Evolutionary conservation across 2,113 vertebrate species (phyloP).

Genomic region (Vulpes lagopus): DNA sequence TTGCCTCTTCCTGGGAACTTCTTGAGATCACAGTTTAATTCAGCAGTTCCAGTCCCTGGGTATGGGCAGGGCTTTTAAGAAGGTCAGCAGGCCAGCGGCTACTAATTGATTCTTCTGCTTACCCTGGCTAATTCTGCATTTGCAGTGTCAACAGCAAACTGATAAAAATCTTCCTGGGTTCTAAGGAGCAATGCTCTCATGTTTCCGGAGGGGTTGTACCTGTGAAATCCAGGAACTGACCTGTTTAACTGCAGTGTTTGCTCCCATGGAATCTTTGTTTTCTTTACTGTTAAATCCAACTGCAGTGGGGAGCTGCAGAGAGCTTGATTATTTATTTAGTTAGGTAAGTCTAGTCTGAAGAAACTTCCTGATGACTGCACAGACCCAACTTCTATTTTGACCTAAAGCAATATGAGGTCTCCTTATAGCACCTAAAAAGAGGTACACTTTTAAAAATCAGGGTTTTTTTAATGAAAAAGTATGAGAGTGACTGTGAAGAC

Average conservation of each 20-base stretch:
- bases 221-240: neutral
- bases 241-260: neutral
- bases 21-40: neutral
- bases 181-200: neutral
- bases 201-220: neutral
- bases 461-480: neutral
- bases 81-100: conserved; percentile 40
- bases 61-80: neutral
- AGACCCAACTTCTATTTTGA: neutral
- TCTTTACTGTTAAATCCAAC: neutral
- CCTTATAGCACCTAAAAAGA: neutral
- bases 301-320: fast-evolving
- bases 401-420: neutral
- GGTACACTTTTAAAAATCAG: neutral
- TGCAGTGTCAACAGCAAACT: conserved; percentile 53
- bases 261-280: neutral
- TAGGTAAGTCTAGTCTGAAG: neutral
- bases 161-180: neutral
- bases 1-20: neutral
- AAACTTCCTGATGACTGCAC: neutral
- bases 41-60: fast-evolving
- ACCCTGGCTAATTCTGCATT: conserved; percentile 50
- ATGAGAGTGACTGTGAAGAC: neutral
- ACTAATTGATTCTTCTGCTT: conserved; percentile 62
- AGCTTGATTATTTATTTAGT: neutral